phyloP scores from a whole-genome alignment of 2,888 invertebrate genomes.

The Oscheius sp. region DNA sequence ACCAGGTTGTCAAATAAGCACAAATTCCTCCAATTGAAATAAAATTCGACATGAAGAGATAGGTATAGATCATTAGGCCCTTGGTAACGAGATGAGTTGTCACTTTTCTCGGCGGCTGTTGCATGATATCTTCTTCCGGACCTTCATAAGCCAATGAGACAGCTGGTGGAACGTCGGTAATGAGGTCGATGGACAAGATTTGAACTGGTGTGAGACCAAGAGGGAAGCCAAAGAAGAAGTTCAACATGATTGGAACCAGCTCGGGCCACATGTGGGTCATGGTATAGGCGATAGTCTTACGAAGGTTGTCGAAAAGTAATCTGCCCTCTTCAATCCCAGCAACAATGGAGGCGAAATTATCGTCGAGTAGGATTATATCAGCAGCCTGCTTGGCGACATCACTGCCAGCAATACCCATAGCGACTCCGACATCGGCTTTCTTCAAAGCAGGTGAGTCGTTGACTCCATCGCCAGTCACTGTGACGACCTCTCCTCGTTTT shows the following conservation, averaged over 20 bases:
- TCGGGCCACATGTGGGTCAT: constrained; percentile 66
- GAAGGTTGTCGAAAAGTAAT: constrained; percentile 46
- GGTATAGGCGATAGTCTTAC: constrained; percentile 62
- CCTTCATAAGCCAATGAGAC: constrained; percentile 65
- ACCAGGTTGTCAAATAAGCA: constrained; percentile 45
- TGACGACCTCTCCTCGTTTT: constrained; percentile 46
- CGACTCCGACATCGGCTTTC: constrained; percentile 59
- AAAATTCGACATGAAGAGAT: constrained; percentile 62
- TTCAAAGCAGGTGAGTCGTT: constrained; percentile 57
- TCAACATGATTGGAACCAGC: constrained; percentile 65
- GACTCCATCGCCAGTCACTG: constrained; percentile 54
- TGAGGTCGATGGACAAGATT: constrained; percentile 62
- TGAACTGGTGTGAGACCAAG: constrained; percentile 63
- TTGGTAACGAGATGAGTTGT: constrained; percentile 61
- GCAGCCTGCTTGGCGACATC: constrained; percentile 63
- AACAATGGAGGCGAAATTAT: constrained; percentile 58
- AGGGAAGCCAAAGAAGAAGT: constrained; percentile 65
- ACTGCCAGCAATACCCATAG: constrained; percentile 57
- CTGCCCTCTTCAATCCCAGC: constrained; percentile 49
- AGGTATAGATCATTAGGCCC: constrained; percentile 62
- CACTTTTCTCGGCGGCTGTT: constrained; percentile 57
- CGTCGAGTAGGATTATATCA: constrained; percentile 57
- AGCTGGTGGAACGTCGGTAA: constrained; percentile 63
- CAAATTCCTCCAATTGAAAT: constrained; percentile 53
- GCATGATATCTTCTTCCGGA: constrained; percentile 65